Conservation (phyloP, 2,888 invertebrate species). For the Heliconius cydno region DNA sequence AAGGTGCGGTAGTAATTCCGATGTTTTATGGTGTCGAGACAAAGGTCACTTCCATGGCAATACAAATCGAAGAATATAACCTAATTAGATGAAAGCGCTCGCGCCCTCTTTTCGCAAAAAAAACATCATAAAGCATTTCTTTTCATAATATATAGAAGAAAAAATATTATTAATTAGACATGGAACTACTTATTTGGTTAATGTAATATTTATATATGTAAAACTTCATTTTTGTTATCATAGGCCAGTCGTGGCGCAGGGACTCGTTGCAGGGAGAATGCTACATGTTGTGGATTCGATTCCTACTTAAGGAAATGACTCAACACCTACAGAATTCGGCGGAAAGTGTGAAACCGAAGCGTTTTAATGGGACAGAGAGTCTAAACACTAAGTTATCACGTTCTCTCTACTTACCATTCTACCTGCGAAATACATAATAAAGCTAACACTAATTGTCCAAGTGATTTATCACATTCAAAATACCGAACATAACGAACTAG, state of each 20-base stretch:
- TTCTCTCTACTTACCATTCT: too few species aligned
- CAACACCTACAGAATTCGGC: too few species aligned
- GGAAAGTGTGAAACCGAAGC: too few species aligned
- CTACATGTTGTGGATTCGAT: too few species aligned
- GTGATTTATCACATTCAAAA: not conserved
- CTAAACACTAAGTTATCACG: too few species aligned
- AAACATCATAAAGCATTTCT: conserved; percentile 33
- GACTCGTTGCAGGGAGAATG: too few species aligned
- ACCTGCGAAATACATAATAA: too few species aligned
- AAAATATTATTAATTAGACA: conserved; percentile 6
- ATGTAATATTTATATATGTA: not conserved
- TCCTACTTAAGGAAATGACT: too few species aligned
- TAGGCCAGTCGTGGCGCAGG: too few species aligned
- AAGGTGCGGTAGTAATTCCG: conserved; percentile 42
- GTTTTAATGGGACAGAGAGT: too few species aligned
- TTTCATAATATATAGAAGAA: not conserved
- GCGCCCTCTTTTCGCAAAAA: conserved; percentile 44
- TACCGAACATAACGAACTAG: not conserved
- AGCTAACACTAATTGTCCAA: too few species aligned
- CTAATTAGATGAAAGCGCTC: conserved; percentile 49
- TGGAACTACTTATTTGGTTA: not conserved
- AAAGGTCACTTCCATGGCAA: conserved; percentile 50
- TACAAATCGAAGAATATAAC: conserved; percentile 50
- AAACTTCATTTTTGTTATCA: not conserved
- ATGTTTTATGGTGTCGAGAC: conserved; percentile 38